Evolutionary conservation across 2,797 vertebrate species (phyloP), one percentile per base, ranked within the genome.

Genomic region (Urophycis tenuis): DNA sequence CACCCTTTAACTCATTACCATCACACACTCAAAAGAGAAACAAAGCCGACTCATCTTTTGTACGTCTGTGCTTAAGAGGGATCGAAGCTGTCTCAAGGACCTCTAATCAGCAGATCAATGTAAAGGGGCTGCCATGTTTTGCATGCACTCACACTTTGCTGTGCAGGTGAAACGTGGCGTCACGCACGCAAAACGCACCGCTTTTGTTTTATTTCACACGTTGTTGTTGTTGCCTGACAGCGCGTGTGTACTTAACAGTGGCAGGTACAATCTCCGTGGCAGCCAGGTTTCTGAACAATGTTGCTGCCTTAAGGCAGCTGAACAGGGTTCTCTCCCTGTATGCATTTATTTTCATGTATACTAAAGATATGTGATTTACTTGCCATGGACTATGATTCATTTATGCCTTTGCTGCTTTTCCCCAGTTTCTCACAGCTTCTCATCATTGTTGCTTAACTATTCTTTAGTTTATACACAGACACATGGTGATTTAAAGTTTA

Each of bases 1-100:
- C 82, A 94, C 94, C 91, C 67, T 36, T 96, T 87, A 86, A 94
- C 95, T 95, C 94, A 95, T 95, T 89, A 79, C 88, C 95, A 92
- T 94, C 94, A 79, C 71, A 76, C 78, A 83, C 74, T n/a, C n/a
- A n/a, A 39, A 80, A 41, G 69, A 81, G 81, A 84, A 83, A 83
- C 72, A 41, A 25, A 70, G 36, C 32, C 33, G 7, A 32, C 74
- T 41, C 25, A 29, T 72, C 77, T 84, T 80, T 82, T 82, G 81
- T 84, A 83, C 76, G 77, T 82, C 74, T 78, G 78, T 80, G 80
- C 74, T 53, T 92, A 90, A 93, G 89, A 92, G n/a, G 91, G 90
- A 89, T 92, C 91, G 88, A 81, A 85, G 87, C 91, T 91, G 88
- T 94, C 91, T 92, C 92, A 94, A 95, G 95, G 94, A 95, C 94